Evolutionary conservation across 2,113 vertebrate genomes (phyloP), one percentile per base, ranked within the genome.

Genomic region (Prochilodus magdalenae): DNA sequence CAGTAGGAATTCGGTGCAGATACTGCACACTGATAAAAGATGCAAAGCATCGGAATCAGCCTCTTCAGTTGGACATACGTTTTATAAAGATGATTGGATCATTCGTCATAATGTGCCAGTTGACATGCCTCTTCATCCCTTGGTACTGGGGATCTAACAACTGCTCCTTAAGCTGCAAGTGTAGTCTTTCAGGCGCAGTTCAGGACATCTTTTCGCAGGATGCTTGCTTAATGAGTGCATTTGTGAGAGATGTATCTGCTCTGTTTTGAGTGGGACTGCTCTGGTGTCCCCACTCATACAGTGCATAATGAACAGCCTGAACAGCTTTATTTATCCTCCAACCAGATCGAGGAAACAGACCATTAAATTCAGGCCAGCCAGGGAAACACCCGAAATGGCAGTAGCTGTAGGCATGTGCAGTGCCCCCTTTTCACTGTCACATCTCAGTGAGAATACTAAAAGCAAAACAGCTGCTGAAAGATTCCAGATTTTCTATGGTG

Each of bases 281-380:
- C 1, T 76, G n/a, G 24, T 44, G 49, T 73, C 74, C 29, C 29
- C 27, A 15, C 60, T 81, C 75, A 51, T 27, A 18, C 30, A 44
- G 51, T 16, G 0, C 55, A 51, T 51, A 53, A 40, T 47, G 33
- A 69, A 44, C 27, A 30, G 1, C 47, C 10, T 57, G 4, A 49
- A 20, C 79, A 66, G 70, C 55, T 81, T 82, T 82, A 60, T 80
- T 82, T 73, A 65, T 81, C 47, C 77, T 62, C 47, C 30, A 59
- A 62, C 62, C n/a, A 84, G 65, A 63, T 26, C 30, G 69, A 82
- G 53, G 57, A 84, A 85, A 80, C 57, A 63, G 74, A 75, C 59
- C 74, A 67, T 83, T 83, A 83, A 73, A 84, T 83, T 76, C 80
- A 80, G 29, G 44, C 62, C 29, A 27, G 24, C 29, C 49, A 5